Percentiles rank a stretch among this genome's conserved stretches.
phyloP scores from a whole-genome alignment of 2,113 vertebrate species.

The Plestiodon gilberti region DNA sequence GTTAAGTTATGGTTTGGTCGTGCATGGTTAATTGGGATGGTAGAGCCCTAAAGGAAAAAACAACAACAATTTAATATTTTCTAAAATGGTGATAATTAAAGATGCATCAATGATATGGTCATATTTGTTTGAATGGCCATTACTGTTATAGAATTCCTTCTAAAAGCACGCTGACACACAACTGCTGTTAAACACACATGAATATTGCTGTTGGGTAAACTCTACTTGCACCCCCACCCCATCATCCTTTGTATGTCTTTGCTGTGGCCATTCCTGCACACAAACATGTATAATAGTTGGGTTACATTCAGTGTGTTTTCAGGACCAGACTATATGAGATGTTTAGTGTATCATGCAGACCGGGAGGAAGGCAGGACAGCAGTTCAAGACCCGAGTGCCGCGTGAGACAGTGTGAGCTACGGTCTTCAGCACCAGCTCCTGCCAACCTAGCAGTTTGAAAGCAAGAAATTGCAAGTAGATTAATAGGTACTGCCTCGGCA shows the following conservation, averaged over 20 bases:
- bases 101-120: not conserved
- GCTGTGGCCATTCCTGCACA: not conserved
- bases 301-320: not conserved
- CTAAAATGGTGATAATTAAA: not conserved
- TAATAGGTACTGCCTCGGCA: too few relatives aligned
- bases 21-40: slow-evolving; percentile 87
- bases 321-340: too few relatives aligned
- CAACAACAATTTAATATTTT: not conserved
- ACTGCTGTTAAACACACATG: not conserved
- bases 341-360: too few relatives aligned
- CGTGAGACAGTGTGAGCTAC: too few relatives aligned
- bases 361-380: too few relatives aligned
- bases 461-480: too few relatives aligned
- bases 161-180: not conserved
- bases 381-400: too few relatives aligned
- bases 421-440: too few relatives aligned
- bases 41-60: slow-evolving; percentile 77
- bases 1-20: slow-evolving; percentile 85
- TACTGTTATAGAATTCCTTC: not conserved
- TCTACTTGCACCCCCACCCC: not conserved
- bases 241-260: not conserved
- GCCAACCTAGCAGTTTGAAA: too few relatives aligned
- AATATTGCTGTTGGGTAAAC: not conserved
- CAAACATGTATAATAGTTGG: not conserved
- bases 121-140: slow-evolving; percentile 22